Evolutionary conservation across 2,888 invertebrate genomes (phyloP), one percentile per base, ranked within the genome.

Genomic region (Ornithoptera alexandrae): DNA sequence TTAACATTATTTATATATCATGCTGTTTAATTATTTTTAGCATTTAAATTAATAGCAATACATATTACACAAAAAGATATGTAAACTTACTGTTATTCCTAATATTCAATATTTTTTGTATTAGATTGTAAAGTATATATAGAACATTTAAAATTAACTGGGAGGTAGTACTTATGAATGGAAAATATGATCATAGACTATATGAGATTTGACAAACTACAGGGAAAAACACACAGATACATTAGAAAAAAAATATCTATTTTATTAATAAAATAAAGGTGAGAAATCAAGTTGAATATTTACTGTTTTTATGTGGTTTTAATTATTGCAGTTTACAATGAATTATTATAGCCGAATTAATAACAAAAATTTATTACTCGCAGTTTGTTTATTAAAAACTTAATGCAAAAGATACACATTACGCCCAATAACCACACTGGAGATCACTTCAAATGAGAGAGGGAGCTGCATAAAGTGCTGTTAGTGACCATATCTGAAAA

Each of bases 401-500:
- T 87, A 86, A 84, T 83, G 84, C 80, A 86, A 66, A 65, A 72
- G 65, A 68, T 39, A 71, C 61, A 71, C 67, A 71, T 71, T 70
- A 69, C 67, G 71, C 61, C 67, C 69, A 72, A 68, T 67, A 61
- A 70, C 71, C 53, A 70, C 68, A 66, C 58, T 62, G 67, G 56
- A 65, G 62, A 63, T 30, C 57, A 68, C 56, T 69, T 68, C 39
- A 61, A 62, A 59, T 67, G 68, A 58, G 60, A 65, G 56, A 65
- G 36, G 59, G 50, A 56, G 56, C 62, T 60, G 62, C 59, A 59
- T 65, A 57, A 22, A 57, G 42, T 67, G 70, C 67, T 57, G 81
- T 81, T 91, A 93, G 81, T 93, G 93, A 71, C 93, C 93, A 80
- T 93, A 93, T 80, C 93, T 93, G 89, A 62, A 90, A 93, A 79